Evolutionary conservation across 2,113 vertebrate genomes (phyloP).

Genomic region (Rhinoderma darwinii): DNA sequence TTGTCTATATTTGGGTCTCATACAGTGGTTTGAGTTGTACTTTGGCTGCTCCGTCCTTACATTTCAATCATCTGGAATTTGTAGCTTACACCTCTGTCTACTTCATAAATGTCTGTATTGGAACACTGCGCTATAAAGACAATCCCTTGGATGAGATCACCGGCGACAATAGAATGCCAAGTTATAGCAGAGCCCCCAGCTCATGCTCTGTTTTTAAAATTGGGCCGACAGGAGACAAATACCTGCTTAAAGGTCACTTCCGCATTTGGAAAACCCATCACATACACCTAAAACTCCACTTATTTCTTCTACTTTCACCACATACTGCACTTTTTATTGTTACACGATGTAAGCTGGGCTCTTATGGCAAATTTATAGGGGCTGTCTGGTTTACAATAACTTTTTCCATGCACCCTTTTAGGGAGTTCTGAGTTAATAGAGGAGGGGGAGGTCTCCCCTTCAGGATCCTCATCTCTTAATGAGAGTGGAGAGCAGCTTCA

Average conservation of each 20-base stretch:
- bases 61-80: background rate
- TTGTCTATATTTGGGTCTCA: background rate
- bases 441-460: too few relatives aligned
- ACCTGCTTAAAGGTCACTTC: background rate
- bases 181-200: background rate
- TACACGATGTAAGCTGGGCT: too few relatives aligned
- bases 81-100: conserved; percentile 1
- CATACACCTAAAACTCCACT: background rate
- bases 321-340: background rate
- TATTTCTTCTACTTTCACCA: background rate
- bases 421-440: too few relatives aligned
- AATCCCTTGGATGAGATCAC: background rate
- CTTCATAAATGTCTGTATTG: background rate
- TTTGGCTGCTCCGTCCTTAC: background rate
- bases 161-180: background rate
- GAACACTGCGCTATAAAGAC: background rate
- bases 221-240: background rate
- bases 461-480: too few relatives aligned
- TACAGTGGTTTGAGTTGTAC: background rate
- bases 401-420: too few relatives aligned
- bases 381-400: too few relatives aligned
- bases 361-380: too few relatives aligned
- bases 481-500: too few relatives aligned
- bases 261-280: background rate
- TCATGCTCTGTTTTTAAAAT: background rate